phyloP scores from a whole-genome alignment of 2,797 vertebrate species.

The Antrozous pallidus region DNA sequence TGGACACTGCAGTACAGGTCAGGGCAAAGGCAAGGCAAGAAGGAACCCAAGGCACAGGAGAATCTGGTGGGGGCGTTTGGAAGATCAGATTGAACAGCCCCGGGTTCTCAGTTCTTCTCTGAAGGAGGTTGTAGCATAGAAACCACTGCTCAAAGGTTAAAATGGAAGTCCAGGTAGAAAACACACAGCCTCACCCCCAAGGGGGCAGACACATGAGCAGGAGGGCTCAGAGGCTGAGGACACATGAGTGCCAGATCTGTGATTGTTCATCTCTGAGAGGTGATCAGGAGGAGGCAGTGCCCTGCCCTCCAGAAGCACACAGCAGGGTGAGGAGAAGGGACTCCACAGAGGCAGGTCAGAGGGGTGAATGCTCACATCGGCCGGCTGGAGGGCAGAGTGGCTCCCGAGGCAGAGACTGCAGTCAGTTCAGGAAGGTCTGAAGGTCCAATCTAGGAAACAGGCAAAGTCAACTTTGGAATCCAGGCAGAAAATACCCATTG shows the following conservation, averaged over 20 bases:
- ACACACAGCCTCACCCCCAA: not conserved
- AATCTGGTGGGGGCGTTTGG: not conserved
- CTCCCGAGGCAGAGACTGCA: not conserved
- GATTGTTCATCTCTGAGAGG: not conserved
- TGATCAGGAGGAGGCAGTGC: not conserved
- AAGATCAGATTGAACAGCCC: not conserved
- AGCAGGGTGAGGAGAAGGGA: not conserved
- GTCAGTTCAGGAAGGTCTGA: not conserved
- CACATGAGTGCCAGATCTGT: not conserved
- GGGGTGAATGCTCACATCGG: fast-evolving
- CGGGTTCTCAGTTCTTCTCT: not conserved
- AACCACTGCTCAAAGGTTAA: not conserved
- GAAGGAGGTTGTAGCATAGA: not conserved
- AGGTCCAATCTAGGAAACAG: not conserved
- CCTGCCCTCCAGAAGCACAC: not conserved
- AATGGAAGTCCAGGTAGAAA: not conserved
- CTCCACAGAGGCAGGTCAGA: not conserved
- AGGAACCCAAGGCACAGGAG: not conserved
- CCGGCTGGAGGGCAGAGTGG: not conserved
- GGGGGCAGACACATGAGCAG: not conserved
- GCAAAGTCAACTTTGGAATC: not conserved
- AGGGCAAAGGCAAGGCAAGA: not conserved
- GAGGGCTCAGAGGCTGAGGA: not conserved
- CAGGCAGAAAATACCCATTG: not conserved
- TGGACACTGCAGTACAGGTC: not conserved